Evolutionary conservation across 1,140 invertebrate genomes (phyloP), one percentile per base, ranked within the genome.

Genomic region (Drosophila pseudoobscura): DNA sequence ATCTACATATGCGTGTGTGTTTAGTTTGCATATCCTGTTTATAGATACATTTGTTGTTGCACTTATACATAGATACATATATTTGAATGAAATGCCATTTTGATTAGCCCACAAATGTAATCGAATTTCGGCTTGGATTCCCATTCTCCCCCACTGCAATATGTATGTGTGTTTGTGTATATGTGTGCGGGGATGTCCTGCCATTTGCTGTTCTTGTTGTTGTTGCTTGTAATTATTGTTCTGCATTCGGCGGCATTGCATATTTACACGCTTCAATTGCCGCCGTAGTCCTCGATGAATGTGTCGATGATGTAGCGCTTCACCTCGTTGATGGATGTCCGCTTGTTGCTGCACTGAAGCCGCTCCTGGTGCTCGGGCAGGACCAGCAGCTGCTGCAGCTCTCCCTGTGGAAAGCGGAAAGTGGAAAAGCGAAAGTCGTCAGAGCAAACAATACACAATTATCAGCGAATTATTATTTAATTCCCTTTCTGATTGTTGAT

Each of bases 261-360:
- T 51, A 46, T 63, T 55, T 22, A 41, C 13, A 54, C 41, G 29
- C 63, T 43, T 87, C 74, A 88, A 78, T 88, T 87, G 78, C 72
- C 56, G 22, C 66, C 79, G 51, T 91, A 90, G 71, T 91, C 90
- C 73, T 90, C 90, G 56, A 91, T 91, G 63, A 91, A 91, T 59
- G 90, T 91, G 72, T 91, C 90, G 64, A 91, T 91, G 46, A 91
- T 91, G 45, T 91, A 91, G 15, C 90, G 90, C 56, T 91, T 91
- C 8, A 91, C 90, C 69, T 91, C 90, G 62, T 91, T 91, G 68
- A 91, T 91, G 20, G 90, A 91, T 46, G 85, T 91, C 11, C 90
- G 73, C 53, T 80, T 84, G 26, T 73, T 85, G 61, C 90, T 91
- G 75, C 90, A 91, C 64, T 91, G 90, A 46, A 84, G 54, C 2